Percentiles rank a stretch among this genome's conserved stretches.
Evolutionary conservation across 2,797 vertebrate genomes (phyloP).

Genomic region (Bradypus variegatus): DNA sequence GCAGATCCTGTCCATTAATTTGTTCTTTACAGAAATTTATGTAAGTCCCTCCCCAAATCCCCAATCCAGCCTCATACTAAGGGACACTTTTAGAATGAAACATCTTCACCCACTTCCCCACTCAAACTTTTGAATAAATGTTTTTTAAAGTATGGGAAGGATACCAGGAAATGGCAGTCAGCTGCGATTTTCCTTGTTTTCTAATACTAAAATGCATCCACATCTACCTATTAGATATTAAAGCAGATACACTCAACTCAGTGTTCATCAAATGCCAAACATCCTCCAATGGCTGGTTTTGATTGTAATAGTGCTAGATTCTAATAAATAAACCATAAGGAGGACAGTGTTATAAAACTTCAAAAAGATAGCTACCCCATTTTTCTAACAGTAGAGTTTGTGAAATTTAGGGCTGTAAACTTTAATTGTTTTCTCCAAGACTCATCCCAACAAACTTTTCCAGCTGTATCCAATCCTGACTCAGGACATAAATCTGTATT

Average conservation of each 20-base stretch:
- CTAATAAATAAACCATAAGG: neutral
- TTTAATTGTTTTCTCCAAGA: neutral
- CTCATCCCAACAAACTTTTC: neutral
- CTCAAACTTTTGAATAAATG: constrained; percentile 1
- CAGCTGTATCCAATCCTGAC: neutral
- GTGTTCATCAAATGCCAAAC: neutral
- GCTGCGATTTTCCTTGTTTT: neutral
- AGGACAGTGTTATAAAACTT: neutral
- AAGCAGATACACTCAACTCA: neutral
- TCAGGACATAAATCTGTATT: neutral
- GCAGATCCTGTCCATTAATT: neutral
- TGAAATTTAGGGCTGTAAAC: neutral
- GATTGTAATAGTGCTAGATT: neutral
- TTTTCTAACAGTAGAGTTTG: constrained; percentile 9
- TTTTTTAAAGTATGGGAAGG: neutral
- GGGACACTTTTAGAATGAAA: constrained; percentile 33
- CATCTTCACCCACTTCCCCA: neutral
- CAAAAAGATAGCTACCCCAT: neutral
- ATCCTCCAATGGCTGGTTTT: neutral
- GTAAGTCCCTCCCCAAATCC: neutral
- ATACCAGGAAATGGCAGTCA: neutral
- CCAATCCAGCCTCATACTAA: neutral
- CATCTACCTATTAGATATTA: neutral
- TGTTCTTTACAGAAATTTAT: constrained; percentile 22
- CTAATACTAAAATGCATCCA: neutral